Evolutionary conservation across 2,888 invertebrate species (phyloP).

Genomic region (Molanna angustata): DNA sequence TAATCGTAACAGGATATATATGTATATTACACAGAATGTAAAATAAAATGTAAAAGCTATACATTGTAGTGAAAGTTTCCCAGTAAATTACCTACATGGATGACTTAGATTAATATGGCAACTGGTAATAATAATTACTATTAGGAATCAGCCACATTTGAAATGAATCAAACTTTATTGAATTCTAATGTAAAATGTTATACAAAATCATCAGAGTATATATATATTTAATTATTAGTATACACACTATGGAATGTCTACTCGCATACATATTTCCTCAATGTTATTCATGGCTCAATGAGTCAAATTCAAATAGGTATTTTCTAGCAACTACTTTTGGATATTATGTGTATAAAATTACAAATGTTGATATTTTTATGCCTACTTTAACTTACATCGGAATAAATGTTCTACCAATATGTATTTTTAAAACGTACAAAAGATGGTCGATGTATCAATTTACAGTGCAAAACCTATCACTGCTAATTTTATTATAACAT

Average conservation of each 20-base stretch:
- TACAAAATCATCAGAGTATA: constrained; percentile 9
- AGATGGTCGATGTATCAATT: constrained; percentile 31
- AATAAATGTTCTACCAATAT: constrained; percentile 29
- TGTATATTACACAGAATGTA: too few species aligned
- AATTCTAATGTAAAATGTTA: constrained; percentile 12
- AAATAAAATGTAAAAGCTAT: too few species aligned
- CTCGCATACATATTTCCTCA: constrained; percentile 28
- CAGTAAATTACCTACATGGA: too few species aligned
- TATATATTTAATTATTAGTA: constrained; percentile 2
- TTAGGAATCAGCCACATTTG: constrained; percentile 25
- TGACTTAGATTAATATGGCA: constrained; percentile 33
- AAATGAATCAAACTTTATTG: constrained; percentile 21
- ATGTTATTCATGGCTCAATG: constrained; percentile 28
- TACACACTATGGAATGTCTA: constrained; percentile 31
- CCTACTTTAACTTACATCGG: constrained; percentile 32
- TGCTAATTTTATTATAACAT: too few species aligned
- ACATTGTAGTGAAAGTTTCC: too few species aligned
- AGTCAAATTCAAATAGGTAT: constrained; percentile 20
- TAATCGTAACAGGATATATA: too few species aligned
- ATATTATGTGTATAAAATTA: constrained; percentile 33
- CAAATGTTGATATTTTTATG: constrained; percentile 32
- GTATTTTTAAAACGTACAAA: constrained; percentile 27
- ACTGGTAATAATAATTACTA: constrained; percentile 30
- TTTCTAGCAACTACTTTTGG: constrained; percentile 31
- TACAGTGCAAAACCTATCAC: too few species aligned